phyloP scores from a whole-genome alignment of 2,113 vertebrate genomes.

The Megalops atlanticus region DNA sequence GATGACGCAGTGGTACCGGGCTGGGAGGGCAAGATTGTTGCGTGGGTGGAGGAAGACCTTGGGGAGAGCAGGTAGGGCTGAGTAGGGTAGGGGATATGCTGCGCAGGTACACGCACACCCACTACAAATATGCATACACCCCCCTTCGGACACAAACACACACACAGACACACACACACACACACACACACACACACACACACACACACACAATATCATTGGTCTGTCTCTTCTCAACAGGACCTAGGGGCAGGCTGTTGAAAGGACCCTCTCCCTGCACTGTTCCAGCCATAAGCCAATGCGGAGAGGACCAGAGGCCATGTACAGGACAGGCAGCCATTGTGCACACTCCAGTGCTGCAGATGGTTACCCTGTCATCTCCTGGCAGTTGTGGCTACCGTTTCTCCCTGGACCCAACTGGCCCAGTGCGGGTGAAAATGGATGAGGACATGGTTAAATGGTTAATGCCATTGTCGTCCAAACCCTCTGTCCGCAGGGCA shows the following conservation, averaged over 20 bases:
- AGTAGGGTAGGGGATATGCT: no score
- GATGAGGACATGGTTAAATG: not conserved
- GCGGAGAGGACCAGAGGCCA: not conserved
- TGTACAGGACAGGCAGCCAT: not conserved
- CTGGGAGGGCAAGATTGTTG: slow-evolving; percentile 98
- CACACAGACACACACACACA: slow-evolving; percentile 1
- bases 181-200: slow-evolving; percentile 7
- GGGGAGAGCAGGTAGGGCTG: slow-evolving; percentile 83
- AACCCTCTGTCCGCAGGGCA: not conserved
- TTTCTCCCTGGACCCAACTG: not conserved
- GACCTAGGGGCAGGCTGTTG: slow-evolving; percentile 9
- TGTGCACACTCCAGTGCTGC: not conserved
- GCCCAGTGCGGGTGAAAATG: not conserved
- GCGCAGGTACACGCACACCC: slow-evolving; percentile 61
- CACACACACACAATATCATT: not conserved
- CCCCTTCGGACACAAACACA: not conserved
- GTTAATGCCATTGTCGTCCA: not conserved
- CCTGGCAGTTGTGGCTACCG: not conserved
- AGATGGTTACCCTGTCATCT: not conserved
- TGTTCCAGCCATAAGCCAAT: not conserved
- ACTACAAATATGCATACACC: no score
- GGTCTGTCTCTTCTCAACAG: not conserved
- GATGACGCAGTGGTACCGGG: slow-evolving; percentile 92
- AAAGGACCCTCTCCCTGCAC: not conserved
- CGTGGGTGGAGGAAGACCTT: slow-evolving; percentile 93